Percentiles rank a stretch among this genome's conserved stretches.
phyloP scores from a whole-genome alignment of 2,113 vertebrate species.

The Melanerpes formicivorus region DNA sequence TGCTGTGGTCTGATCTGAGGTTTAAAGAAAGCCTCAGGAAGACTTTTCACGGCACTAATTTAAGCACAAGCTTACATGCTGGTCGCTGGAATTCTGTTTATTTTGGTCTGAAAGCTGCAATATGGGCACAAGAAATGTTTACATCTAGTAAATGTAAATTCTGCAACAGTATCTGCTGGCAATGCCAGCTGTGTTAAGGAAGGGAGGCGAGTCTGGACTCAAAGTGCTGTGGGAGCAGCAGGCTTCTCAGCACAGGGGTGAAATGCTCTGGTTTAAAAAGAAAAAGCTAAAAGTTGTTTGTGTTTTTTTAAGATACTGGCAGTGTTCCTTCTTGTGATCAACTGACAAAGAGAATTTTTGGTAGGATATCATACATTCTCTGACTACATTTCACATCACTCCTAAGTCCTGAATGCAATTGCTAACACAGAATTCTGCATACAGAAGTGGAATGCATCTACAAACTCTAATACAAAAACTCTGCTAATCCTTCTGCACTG shows the following conservation, averaged over 20 bases:
- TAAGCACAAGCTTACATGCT: constrained; percentile 30
- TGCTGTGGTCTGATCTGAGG: constrained; percentile 59
- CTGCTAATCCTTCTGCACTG: neutral
- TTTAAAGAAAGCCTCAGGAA: constrained; percentile 55
- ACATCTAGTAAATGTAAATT: constrained; percentile 39
- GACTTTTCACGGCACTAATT: constrained; percentile 30
- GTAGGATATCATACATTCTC: neutral
- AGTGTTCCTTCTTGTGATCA: neutral
- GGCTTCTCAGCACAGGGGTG: neutral
- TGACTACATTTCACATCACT: neutral
- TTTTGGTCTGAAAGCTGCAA: constrained; percentile 44
- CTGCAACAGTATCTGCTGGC: constrained; percentile 11
- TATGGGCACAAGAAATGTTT: constrained; percentile 44
- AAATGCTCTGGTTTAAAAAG: neutral
- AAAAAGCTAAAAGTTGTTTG: neutral
- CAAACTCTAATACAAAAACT: neutral
- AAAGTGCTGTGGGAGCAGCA: neutral
- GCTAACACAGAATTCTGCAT: neutral
- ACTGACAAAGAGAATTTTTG: neutral
- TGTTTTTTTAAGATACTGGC: neutral
- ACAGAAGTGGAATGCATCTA: neutral
- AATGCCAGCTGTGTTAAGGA: neutral
- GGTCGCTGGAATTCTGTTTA: constrained; percentile 50
- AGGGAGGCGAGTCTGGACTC: neutral
- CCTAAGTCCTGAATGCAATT: neutral